A percentile compares a stretch with the other conserved stretches of the same genome.
phyloP scores from a whole-genome alignment of 2,113 vertebrate genomes.

The Melierax canorus region DNA sequence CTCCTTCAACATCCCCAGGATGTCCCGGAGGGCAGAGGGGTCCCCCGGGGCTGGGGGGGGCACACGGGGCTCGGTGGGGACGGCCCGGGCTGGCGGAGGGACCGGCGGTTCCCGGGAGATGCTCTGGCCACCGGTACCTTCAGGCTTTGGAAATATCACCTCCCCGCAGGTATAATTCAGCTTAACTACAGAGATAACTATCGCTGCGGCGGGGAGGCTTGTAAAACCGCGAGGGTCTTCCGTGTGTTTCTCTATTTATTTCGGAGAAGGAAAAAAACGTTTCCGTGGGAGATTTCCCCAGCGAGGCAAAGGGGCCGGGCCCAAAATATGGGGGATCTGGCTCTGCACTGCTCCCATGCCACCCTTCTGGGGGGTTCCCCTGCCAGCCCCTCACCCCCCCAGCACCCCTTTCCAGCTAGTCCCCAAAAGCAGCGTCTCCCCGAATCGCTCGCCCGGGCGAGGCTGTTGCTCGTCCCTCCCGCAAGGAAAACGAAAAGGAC shows the following conservation, averaged over 20 bases:
- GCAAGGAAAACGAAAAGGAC: neutral
- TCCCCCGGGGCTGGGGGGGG: no score
- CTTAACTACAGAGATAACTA: constrained; percentile 9
- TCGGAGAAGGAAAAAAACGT: neutral
- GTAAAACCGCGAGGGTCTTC: neutral
- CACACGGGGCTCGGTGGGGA: neutral
- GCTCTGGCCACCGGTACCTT: neutral
- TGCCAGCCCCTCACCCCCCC: neutral
- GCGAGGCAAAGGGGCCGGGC: no score
- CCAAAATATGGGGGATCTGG: neutral
- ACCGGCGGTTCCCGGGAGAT: neutral
- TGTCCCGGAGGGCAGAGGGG: no score
- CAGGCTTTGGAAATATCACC: neutral
- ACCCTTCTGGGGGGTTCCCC: no score
- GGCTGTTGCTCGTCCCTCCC: neutral
- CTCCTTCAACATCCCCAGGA: no score
- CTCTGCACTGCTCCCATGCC: rapidly evolving
- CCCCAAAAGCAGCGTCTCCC: neutral
- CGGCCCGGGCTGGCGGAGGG: neutral
- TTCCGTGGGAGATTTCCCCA: neutral
- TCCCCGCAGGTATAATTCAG: neutral
- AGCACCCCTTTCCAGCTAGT: no score
- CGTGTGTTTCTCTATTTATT: neutral
- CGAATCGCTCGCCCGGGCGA: neutral
- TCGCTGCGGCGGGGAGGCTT: neutral